Conservation (phyloP, 2,888 invertebrate species). For the Cheilosia vernalis region DNA sequence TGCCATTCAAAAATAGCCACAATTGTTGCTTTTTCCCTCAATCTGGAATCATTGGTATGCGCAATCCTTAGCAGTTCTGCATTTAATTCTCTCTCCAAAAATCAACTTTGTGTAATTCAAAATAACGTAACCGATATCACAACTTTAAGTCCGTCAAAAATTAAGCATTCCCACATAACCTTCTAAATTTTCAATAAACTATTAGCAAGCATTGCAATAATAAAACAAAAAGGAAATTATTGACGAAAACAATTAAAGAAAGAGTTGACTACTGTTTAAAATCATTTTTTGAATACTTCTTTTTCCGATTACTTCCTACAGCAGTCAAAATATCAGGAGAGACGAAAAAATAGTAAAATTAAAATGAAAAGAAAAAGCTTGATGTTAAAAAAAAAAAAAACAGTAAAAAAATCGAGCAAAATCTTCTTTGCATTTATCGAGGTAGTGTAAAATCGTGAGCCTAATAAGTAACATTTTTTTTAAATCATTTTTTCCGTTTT, state of each 20-base stretch:
- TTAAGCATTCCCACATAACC: not conserved
- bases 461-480: constrained; percentile 21
- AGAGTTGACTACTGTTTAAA: not conserved
- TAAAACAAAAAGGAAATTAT: not conserved
- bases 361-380: not conserved
- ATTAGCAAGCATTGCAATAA: constrained; percentile 53
- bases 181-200: not conserved
- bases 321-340: constrained; percentile 3
- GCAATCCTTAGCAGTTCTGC: no score
- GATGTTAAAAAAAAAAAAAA: not conserved
- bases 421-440: constrained; percentile 60
- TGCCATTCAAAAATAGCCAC: no score
- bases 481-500: constrained; percentile 21
- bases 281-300: not conserved
- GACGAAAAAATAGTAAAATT: not conserved
- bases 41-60: no score
- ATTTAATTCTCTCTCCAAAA: not conserved
- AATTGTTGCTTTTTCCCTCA: no score
- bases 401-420: constrained; percentile 39
- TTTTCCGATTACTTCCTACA: not conserved
- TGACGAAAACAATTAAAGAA: constrained; percentile 1
- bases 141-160: not conserved
- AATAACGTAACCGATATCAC: constrained; percentile 28
- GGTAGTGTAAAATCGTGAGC: constrained; percentile 60
- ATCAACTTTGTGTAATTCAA: not conserved